Percentiles rank a stretch among this genome's conserved stretches.
Evolutionary conservation across 2,888 invertebrate genomes (phyloP).

Genomic region (Cephonodes hylas): DNA sequence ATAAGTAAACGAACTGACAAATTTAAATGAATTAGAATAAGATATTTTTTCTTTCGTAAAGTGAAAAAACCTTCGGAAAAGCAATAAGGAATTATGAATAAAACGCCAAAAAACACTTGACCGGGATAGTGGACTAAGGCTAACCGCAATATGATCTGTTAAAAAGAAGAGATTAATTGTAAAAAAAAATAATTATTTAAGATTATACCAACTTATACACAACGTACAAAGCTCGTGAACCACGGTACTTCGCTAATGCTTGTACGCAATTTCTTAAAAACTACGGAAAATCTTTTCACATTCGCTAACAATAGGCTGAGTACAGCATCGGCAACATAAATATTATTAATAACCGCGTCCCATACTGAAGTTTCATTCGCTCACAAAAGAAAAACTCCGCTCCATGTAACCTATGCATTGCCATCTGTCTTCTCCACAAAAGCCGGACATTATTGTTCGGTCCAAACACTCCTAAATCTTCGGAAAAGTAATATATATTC

Average conservation of each 20-base stretch:
- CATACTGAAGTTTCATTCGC: slow-evolving; percentile 72
- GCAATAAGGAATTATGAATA: no score
- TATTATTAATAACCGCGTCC: slow-evolving; percentile 73
- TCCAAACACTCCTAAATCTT: slow-evolving; percentile 82
- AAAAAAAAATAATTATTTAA: no score
- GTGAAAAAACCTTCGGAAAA: no score
- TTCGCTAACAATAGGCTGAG: slow-evolving; percentile 54
- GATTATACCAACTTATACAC: background rate
- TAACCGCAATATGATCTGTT: no score
- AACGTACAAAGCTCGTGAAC: background rate
- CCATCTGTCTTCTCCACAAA: slow-evolving; percentile 82
- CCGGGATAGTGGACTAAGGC: no score
- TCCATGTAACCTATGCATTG: slow-evolving; percentile 78
- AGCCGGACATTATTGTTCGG: slow-evolving; percentile 83
- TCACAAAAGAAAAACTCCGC: slow-evolving; percentile 78
- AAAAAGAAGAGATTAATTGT: no score
- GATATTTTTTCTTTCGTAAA: no score
- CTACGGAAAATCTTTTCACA: slow-evolving; percentile 55
- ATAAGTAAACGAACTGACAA: background rate
- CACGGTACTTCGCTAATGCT: slow-evolving; percentile 9
- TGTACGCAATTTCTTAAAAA: slow-evolving; percentile 39
- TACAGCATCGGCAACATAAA: slow-evolving; percentile 68
- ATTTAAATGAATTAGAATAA: no score
- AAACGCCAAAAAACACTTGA: no score
- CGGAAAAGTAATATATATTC: slow-evolving; percentile 82